Conservation (phyloP, 1,140 invertebrate species). For the Colletes gigas region DNA sequence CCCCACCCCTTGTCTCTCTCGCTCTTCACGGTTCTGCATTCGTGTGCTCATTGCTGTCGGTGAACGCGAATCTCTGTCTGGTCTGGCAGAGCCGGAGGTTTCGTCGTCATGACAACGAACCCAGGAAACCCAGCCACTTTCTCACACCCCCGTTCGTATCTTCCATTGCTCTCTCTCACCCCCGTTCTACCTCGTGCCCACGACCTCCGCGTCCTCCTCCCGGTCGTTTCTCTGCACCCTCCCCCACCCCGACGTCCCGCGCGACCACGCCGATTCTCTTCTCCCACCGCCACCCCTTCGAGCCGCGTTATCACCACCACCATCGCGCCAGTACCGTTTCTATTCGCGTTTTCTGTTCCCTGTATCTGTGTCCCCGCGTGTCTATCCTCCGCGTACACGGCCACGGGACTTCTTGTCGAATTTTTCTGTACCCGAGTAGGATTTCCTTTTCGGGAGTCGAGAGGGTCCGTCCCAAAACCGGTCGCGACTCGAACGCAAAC, state of each 20-base stretch:
- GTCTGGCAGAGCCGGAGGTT: conserved; percentile 74
- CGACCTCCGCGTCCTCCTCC: conserved; percentile 36
- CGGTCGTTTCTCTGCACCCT: conserved; percentile 39
- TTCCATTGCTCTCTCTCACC: conserved; percentile 18
- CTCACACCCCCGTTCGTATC: conserved; percentile 48
- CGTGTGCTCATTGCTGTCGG: conserved; percentile 57
- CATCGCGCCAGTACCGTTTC: conserved; percentile 5
- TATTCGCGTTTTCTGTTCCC: conserved; percentile 12
- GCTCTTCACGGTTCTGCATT: conserved; percentile 44
- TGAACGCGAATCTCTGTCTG: conserved; percentile 79
- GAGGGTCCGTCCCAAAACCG: too few relatives aligned
- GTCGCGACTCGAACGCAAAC: too few relatives aligned
- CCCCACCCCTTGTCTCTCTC: not conserved
- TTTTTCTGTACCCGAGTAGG: too few relatives aligned
- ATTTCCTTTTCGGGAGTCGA: too few relatives aligned
- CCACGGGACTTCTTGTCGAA: too few relatives aligned
- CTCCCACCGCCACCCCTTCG: not conserved
- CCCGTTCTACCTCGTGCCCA: conserved; percentile 48
- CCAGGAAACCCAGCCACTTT: conserved; percentile 79
- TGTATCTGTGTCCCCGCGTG: conserved; percentile 12
- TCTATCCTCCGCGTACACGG: conserved; percentile 6
- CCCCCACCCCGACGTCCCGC: not conserved
- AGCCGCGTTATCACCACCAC: conserved; percentile 23
- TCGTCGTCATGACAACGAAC: conserved; percentile 78
- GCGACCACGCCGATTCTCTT: conserved; percentile 41